Conservation (phyloP, 2,888 invertebrate genomes). For the Graphium colonna region DNA sequence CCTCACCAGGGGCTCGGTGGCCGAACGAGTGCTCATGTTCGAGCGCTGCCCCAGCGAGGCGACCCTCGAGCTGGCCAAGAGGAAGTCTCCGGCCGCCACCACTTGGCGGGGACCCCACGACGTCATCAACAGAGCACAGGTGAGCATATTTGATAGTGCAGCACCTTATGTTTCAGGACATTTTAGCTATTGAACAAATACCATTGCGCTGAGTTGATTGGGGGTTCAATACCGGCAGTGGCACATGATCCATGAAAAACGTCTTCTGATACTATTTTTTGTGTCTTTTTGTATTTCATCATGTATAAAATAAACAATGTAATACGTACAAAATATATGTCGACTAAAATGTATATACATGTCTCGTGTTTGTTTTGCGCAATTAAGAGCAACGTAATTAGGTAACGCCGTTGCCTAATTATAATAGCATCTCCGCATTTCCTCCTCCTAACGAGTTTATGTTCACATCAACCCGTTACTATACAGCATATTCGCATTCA, state of each 20-base stretch:
- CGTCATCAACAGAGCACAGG: constrained; percentile 79
- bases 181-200: no score
- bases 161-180: no score
- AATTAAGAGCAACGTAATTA: not conserved
- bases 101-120: constrained; percentile 79
- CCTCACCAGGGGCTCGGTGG: constrained; percentile 93
- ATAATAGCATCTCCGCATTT: not conserved
- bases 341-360: no score
- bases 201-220: not conserved
- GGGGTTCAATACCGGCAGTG: not conserved
- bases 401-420: not conserved
- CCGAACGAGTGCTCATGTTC: constrained; percentile 93
- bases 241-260: no score
- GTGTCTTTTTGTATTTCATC: no score
- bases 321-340: no score
- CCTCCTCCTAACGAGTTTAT: no score
- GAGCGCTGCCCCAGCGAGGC: constrained; percentile 93
- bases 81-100: constrained; percentile 77
- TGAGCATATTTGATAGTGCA: constrained; percentile 35
- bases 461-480: no score
- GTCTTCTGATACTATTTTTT: no score
- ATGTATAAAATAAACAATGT: no score
- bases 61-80: constrained; percentile 82
- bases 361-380: not conserved
- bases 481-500: no score